Evolutionary conservation across 2,888 invertebrate species (phyloP), one percentile per base, ranked within the genome.

Genomic region (Bugulina stolonifera): DNA sequence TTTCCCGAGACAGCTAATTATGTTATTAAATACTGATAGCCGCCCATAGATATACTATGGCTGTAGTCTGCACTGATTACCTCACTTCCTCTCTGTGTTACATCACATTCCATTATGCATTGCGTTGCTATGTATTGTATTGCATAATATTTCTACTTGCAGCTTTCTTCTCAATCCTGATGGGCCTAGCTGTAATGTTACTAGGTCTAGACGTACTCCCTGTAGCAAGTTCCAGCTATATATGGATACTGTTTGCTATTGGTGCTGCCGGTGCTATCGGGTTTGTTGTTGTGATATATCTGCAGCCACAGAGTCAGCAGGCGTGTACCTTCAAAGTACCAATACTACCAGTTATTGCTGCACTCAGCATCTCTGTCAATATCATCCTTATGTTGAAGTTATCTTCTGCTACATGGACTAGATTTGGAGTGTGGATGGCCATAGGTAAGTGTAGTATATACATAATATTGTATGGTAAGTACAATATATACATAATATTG

Each of bases 371-470:
- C 75, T 88, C 93, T 77, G 87, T 91, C 58, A 94, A 94, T 81
- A 87, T 93, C 72, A 92, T 93, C 81, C 86, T 94, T 29, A 93
- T 94, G 93, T 85, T 92, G 73, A 89, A 92, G 83, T 86, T 94
- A 76, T 91, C 91, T 76, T 78, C 83, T 0, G 86, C 88, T 75
- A 94, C 94, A 0, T 94, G 94, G 94, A 86, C 93, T n/a, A 85
- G 93, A 76, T 91, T 93, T 80, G 86, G 86, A 1, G 86, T 92
- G 35, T 94, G 94, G 94, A 89, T 93, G 86, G 81, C 83, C 18
- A 84, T 93, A 75, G 94, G 94, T 84, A 75, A 23, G n/a, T 23
- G 29, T 54, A 58, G 27, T 58, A 29, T 5, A 57, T 27, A 25
- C 23, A 3, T 57, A n/a, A 14, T 3, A 23, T 57, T 5, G 23